phyloP scores from a whole-genome alignment of 1,140 invertebrate species.

The Lucilia cuprina region DNA sequence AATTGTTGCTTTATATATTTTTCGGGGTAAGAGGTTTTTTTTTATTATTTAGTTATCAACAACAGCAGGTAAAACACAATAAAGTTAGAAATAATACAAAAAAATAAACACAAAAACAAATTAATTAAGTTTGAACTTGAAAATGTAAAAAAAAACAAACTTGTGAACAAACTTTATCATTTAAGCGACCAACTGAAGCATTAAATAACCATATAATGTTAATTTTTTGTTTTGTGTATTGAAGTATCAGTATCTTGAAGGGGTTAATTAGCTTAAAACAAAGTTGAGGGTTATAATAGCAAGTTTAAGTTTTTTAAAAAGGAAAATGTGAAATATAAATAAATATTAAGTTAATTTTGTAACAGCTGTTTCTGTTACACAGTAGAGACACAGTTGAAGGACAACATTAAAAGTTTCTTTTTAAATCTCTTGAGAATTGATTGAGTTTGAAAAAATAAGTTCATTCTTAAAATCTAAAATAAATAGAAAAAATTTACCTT shows the following conservation, averaged over 20 bases:
- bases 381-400: too few relatives aligned
- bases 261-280: neutral
- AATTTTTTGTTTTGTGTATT: neutral
- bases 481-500: neutral
- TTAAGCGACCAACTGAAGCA: neutral
- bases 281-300: too few relatives aligned
- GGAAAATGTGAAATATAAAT: too few relatives aligned
- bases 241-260: neutral
- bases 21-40: neutral
- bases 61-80: neutral
- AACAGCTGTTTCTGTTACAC: too few relatives aligned
- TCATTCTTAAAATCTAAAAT: too few relatives aligned
- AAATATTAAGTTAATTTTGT: too few relatives aligned
- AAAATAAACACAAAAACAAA: neutral
- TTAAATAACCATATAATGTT: neutral
- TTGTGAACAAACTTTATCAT: neutral
- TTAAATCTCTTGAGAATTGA: too few relatives aligned
- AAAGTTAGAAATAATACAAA: neutral
- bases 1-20: neutral
- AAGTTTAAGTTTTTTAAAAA: too few relatives aligned
- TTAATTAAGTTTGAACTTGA: constrained; percentile 2
- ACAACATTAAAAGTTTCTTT: too few relatives aligned
- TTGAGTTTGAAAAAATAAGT: neutral
- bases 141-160: neutral
- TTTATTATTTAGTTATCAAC: neutral